These are phyloP conservation scores for Thunnus albacares DNA, from an alignment of 2,797 vertebrate genomes.

Conservation along the genomic window DNA sequence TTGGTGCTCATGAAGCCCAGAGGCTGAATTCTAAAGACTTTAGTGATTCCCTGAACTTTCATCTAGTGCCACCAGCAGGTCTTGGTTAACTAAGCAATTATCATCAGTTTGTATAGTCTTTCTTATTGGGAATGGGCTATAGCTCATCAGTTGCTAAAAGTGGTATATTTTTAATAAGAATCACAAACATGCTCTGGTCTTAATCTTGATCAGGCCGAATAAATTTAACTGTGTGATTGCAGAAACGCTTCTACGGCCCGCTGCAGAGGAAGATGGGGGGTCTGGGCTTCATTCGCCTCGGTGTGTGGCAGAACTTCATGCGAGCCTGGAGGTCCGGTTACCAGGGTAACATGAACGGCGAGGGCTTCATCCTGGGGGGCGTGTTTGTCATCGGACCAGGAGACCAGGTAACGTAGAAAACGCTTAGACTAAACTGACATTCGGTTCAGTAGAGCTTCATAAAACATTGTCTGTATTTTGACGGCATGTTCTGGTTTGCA, in stretches of 20 bases:
- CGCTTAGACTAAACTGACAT: not conserved
- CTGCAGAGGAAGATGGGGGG: slow-evolving; percentile 91
- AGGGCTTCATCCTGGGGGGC: slow-evolving; percentile 95
- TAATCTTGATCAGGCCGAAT: not conserved
- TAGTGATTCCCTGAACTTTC: too few relatives aligned
- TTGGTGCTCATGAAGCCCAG: too few relatives aligned
- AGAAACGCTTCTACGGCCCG: slow-evolving; percentile 95
- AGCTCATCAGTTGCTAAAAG: not conserved
- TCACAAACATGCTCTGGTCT: too few relatives aligned
- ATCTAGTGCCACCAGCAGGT: too few relatives aligned
- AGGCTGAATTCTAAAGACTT: too few relatives aligned
- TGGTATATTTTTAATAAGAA: too few relatives aligned
- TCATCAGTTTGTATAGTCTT: not conserved
- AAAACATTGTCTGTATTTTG: not conserved
- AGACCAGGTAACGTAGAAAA: slow-evolving; percentile 88
- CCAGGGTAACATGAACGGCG: slow-evolving; percentile 94
- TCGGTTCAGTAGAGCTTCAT: not conserved
- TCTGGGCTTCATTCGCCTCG: slow-evolving; percentile 91
- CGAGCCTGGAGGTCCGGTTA: slow-evolving; percentile 92
- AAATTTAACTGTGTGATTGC: slow-evolving; percentile 37
- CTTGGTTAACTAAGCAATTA: too few relatives aligned
- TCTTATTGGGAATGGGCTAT: not conserved
- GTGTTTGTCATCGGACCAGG: slow-evolving; percentile 96
- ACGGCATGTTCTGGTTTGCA: slow-evolving; percentile 67
- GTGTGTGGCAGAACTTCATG: slow-evolving; percentile 95